phyloP scores from a whole-genome alignment of 2,888 invertebrate genomes.

The Timandra comae region DNA sequence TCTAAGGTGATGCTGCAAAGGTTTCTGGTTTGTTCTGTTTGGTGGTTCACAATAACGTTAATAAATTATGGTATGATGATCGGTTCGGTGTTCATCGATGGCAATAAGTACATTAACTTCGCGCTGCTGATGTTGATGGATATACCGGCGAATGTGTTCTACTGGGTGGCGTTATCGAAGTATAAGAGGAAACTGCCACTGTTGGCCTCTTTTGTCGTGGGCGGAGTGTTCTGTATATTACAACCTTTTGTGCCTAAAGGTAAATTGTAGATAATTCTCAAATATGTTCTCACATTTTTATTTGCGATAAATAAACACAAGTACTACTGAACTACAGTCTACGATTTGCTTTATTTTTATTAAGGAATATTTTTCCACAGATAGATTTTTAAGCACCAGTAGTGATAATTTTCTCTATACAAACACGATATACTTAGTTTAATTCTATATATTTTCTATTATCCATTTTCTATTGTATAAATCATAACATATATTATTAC shows the following conservation, averaged over 20 bases:
- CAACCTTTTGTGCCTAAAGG: conserved; percentile 64
- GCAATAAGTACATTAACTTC: conserved; percentile 66
- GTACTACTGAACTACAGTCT: no score
- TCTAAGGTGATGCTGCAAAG: conserved; percentile 62
- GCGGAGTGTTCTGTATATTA: conserved; percentile 56
- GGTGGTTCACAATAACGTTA: conserved; percentile 68
- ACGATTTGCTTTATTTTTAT: no score
- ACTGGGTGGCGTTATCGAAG: conserved; percentile 59
- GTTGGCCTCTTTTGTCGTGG: conserved; percentile 51
- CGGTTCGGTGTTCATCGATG: conserved; percentile 61
- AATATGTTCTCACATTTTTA: no score
- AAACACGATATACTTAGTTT: no score
- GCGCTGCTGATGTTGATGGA: conserved; percentile 65
- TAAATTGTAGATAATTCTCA: no score
- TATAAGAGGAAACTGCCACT: conserved; percentile 56
- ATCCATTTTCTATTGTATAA: not conserved
- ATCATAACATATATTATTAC: not conserved
- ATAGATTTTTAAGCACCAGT: no score
- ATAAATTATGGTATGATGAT: conserved; percentile 74
- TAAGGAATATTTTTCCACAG: no score
- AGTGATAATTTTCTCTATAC: no score
- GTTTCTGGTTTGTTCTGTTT: conserved; percentile 60
- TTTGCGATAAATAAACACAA: no score
- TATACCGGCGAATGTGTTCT: conserved; percentile 61
- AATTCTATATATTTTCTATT: not conserved